phyloP scores from a whole-genome alignment of 2,797 vertebrate genomes.

The Crenichthys baileyi region DNA sequence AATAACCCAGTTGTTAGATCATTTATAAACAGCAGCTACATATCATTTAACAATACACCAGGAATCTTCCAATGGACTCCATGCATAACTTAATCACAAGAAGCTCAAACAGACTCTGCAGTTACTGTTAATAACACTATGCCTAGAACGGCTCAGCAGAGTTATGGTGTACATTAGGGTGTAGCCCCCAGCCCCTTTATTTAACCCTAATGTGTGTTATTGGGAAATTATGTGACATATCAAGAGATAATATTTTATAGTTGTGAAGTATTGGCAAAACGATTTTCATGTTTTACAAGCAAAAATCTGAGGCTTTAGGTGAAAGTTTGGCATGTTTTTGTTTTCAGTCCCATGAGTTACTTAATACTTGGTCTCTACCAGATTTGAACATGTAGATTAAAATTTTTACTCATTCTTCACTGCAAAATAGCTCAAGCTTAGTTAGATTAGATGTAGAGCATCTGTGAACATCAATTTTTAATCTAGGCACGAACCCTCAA shows the following conservation, averaged over 20 bases:
- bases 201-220: neutral
- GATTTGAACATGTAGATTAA: neutral
- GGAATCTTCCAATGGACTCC: neutral
- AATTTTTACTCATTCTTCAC: neutral
- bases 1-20: neutral
- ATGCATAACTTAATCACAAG: neutral
- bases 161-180: neutral
- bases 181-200: neutral
- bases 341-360: too few relatives aligned
- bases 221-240: neutral
- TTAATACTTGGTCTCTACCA: neutral
- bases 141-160: neutral
- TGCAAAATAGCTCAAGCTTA: neutral
- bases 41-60: constrained; percentile 34
- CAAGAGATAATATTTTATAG: neutral
- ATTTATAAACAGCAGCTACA: constrained; percentile 35
- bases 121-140: neutral
- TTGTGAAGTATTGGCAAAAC: neutral
- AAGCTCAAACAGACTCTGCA: neutral
- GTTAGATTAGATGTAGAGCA: neutral
- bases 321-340: neutral
- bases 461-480: neutral
- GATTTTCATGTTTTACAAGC: neutral
- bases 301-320: too few relatives aligned
- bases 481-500: neutral